Evolutionary conservation across 2,797 vertebrate species (phyloP), one percentile per base, ranked within the genome.

Genomic region (Eulemur mongoz): DNA sequence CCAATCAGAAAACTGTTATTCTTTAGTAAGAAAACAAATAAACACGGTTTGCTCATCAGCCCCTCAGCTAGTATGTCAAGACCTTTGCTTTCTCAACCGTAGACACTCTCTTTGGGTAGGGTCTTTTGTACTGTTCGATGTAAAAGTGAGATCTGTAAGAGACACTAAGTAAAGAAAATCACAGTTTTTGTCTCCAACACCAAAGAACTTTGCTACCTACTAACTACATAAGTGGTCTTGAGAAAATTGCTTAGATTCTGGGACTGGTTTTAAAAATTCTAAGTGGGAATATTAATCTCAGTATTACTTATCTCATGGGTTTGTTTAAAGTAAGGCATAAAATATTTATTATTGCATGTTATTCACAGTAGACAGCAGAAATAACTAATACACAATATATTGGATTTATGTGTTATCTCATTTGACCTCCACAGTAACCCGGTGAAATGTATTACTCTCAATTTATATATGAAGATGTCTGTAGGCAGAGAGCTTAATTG

Each of bases 311-410:
- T 95, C 17, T 90, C 6, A 43, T 76, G 45, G 76, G 6, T 13
- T 95, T 85, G 50, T 92, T 83, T 91, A 81, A 95, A 92, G 25
- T 80, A 63, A 52, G 40, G 27, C 14, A 50, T 73, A 80, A 67
- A 83, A 40, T 81, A 89, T 84, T 84, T 93, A 89, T 85, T 70
- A 35, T 38, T 94, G 13, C 25, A 79, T 92, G 72, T 96, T 95
- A 95, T 90, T 94, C 63, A 59, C 2, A 35, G 54, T 81, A 7
- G 40, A 65, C 79, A 80, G n/a, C 7, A 67, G 43, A 54, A 38
- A 65, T 61, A 89, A 61, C 35, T 88, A 78, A 79, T 82, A 69
- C 38, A 10, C 4, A 82, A 7, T 22, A 8, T 89, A 13, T 8
- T 73, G 9, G 7, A 12, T 87, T 96, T 95, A 57, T 89, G 6